A percentile compares a stretch with the other conserved stretches of the same genome.
phyloP scores from a whole-genome alignment of 2,888 invertebrate genomes.

The Fissipunctia ypsillon region DNA sequence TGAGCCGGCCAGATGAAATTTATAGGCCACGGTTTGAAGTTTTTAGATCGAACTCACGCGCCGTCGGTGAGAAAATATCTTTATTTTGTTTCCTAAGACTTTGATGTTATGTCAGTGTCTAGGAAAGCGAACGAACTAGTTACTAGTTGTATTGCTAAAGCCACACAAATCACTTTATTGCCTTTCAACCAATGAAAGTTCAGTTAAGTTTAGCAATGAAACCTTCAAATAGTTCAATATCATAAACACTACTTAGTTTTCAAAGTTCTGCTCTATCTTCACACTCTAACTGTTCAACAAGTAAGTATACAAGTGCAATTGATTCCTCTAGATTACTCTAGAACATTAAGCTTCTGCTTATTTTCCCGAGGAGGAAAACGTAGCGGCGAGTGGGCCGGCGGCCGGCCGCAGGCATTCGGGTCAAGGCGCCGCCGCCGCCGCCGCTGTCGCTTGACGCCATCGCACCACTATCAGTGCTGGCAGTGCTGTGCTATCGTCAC shows the following conservation, averaged over 20 bases:
- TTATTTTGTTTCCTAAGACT: slow-evolving; percentile 52
- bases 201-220: neutral
- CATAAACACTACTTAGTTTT: neutral
- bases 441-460: slow-evolving; percentile 79
- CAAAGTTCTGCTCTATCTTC: neutral
- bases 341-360: slow-evolving; percentile 37
- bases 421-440: slow-evolving; percentile 81
- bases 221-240: neutral
- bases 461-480: slow-evolving; percentile 71
- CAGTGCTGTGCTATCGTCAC: slow-evolving; percentile 62
- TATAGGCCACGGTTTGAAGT: slow-evolving; percentile 58
- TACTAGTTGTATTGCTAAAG: slow-evolving; percentile 1
- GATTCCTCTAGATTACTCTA: neutral
- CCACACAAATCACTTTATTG: slow-evolving; percentile 16
- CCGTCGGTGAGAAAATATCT: slow-evolving; percentile 29
- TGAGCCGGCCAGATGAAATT: slow-evolving; percentile 60
- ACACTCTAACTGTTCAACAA: neutral
- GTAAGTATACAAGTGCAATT: neutral
- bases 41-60: slow-evolving; percentile 57
- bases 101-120: slow-evolving; percentile 54
- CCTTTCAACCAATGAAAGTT: slow-evolving; percentile 4
- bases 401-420: slow-evolving; percentile 76
- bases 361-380: slow-evolving; percentile 69
- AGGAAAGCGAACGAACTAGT: slow-evolving; percentile 24
- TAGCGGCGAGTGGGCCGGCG: slow-evolving; percentile 58